Evolutionary conservation across 2,888 invertebrate species (phyloP), one percentile per base, ranked within the genome.

Genomic region (Lacanobia wlatinum): DNA sequence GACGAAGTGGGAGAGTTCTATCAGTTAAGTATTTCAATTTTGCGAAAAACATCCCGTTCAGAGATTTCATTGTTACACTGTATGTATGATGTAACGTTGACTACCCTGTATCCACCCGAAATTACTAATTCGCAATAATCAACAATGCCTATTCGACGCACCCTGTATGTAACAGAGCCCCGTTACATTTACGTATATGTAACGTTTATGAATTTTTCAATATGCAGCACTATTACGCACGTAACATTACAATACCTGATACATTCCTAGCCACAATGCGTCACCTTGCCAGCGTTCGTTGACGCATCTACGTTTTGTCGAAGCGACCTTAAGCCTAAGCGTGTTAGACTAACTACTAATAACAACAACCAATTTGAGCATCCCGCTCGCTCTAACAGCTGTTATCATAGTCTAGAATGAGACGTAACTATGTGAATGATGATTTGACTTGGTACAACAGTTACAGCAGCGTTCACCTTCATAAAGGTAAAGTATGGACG

Each of bases 221-320:
- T 80, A 80, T 80, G 84, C 81, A 83, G 68, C 82, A 79, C 80
- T 84, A 80, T 87, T 89, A 86, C 87, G 89, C 87, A 83, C 86
- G 87, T 90, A 90, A 87, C 90, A 90, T 91, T 92, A 93, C 90
- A 93, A 92, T 95, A 87, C 68, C 75, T 82, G 94, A 94, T 93
- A 95, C 92, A 95, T 95, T 94, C 95, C 93, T 94, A 94, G 91
- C 88, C 91, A 93, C 95, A 95, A 94, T 90, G 91, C 92, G 91
- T 96, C 93, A 95, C 96, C 96, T 96, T 96, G 96, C 93, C 87
- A 91, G 95, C 94, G 96, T 95, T 92, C 95, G 94, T 96, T 96
- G 96, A 96, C 96, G 95, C 93, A 92, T 94, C 92, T 93, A 92
- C 92, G 95, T 94, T 95, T 95, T 95, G 95, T 95, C 93, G 92